Conservation (phyloP, 2,113 vertebrate species). For the Hiodon alosoides region DNA sequence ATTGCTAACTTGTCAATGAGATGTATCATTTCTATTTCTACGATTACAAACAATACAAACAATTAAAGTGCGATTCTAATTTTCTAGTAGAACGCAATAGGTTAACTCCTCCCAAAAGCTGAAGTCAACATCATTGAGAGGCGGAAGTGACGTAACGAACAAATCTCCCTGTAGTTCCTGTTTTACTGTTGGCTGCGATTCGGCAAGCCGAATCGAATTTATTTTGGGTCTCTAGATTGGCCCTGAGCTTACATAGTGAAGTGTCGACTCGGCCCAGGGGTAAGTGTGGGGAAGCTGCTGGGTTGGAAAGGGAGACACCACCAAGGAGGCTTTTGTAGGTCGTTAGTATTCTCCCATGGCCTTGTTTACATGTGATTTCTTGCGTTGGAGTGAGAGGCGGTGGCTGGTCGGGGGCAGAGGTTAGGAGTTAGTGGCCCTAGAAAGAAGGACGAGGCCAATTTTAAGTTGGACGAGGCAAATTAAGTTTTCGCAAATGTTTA, state of each 20-base stretch:
- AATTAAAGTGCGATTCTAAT: too few relatives aligned
- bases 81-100: too few relatives aligned
- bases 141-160: conserved; percentile 58
- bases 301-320: not conserved
- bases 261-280: conserved; percentile 24
- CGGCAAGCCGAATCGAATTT: conserved; percentile 36
- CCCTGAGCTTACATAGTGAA: conserved; percentile 25
- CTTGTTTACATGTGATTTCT: conserved; percentile 73
- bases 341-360: conserved; percentile 40
- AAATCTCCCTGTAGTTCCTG: conserved; percentile 42
- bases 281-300: conserved; percentile 44
- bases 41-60: too few relatives aligned
- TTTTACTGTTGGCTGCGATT: conserved; percentile 47
- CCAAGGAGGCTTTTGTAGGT: conserved; percentile 20
- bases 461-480: not conserved
- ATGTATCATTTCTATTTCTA: too few relatives aligned
- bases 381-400: conserved; percentile 55
- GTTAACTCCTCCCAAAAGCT: not conserved
- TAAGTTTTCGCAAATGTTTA: not conserved
- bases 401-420: conserved; percentile 29
- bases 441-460: not conserved
- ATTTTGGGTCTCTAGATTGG: conserved; percentile 24
- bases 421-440: conserved; percentile 13
- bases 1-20: too few relatives aligned
- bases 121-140: conserved; percentile 5